Evolutionary conservation across 2,888 invertebrate genomes (phyloP).

Genomic region (Drosophila nigritarsus): DNA sequence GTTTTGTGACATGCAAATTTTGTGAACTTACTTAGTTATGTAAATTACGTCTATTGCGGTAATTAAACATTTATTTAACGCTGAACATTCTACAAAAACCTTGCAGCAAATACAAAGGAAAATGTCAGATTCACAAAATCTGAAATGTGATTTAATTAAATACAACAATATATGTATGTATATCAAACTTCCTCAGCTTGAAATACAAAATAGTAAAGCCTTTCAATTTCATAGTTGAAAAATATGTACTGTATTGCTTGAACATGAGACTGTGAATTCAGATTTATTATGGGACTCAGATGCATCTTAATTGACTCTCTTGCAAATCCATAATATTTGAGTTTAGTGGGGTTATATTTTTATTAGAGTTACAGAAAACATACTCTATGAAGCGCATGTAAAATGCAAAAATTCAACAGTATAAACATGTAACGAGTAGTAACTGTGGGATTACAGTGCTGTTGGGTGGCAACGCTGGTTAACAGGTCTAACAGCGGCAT

Average conservation of each 20-base stretch:
- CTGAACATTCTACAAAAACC: conserved; percentile 1
- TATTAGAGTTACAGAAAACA: neutral
- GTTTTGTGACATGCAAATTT: conserved; percentile 21
- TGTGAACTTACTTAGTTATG: conserved; percentile 17
- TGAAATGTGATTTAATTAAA: neutral
- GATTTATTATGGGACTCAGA: neutral
- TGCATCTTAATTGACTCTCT: neutral
- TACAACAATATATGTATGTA: neutral
- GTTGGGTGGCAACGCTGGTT: too few species aligned
- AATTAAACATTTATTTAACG: conserved; percentile 36
- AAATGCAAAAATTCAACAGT: neutral
- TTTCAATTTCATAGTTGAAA: neutral
- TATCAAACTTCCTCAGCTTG: neutral
- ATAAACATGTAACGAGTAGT: too few species aligned
- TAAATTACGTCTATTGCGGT: conserved; percentile 25
- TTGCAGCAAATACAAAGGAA: neutral
- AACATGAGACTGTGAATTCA: neutral
- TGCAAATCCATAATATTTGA: neutral
- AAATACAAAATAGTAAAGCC: neutral
- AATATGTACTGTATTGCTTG: neutral
- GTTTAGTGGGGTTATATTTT: neutral
- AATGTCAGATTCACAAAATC: neutral
- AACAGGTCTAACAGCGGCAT: too few species aligned
- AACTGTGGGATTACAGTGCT: too few species aligned
- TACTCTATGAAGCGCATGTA: neutral